Conservation (phyloP, 2,888 invertebrate genomes). For the Catocala nupta region DNA sequence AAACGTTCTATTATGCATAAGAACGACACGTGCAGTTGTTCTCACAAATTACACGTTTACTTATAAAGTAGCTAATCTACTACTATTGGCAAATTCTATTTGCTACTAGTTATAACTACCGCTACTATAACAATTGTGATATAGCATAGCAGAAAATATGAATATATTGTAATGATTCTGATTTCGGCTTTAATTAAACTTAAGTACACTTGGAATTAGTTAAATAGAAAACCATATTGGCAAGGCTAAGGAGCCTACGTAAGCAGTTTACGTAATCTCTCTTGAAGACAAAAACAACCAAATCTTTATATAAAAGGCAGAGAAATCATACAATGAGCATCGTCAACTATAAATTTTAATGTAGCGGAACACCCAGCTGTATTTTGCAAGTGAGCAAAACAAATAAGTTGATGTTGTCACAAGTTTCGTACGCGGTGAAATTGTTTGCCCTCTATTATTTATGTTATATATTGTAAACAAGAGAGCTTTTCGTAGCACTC, state of each 20-base stretch:
- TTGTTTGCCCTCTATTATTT: constrained; percentile 21
- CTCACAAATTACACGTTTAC: constrained; percentile 4
- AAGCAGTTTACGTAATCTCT: not conserved
- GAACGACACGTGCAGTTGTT: not conserved
- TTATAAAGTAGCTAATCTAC: not conserved
- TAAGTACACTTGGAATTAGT: too few relatives aligned
- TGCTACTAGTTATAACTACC: too few relatives aligned
- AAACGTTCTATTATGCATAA: not conserved
- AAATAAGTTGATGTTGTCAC: constrained; percentile 29
- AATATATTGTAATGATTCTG: too few relatives aligned
- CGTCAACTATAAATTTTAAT: not conserved
- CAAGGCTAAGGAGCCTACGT: too few relatives aligned
- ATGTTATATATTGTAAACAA: constrained; percentile 17
- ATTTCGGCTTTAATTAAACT: too few relatives aligned
- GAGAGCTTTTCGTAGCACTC: constrained; percentile 26
- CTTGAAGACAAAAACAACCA: not conserved
- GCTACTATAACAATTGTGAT: too few relatives aligned
- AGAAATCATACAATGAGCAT: not conserved
- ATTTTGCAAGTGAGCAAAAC: constrained; percentile 11
- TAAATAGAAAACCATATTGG: too few relatives aligned
- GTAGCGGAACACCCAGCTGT: not conserved
- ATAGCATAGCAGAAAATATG: too few relatives aligned
- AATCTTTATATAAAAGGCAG: not conserved
- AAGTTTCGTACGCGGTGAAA: constrained; percentile 20
- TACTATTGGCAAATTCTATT: not conserved